A percentile compares a stretch with the other conserved stretches of the same genome.
Evolutionary conservation across 2,888 invertebrate species (phyloP).

Genomic region (Allygus modestus): DNA sequence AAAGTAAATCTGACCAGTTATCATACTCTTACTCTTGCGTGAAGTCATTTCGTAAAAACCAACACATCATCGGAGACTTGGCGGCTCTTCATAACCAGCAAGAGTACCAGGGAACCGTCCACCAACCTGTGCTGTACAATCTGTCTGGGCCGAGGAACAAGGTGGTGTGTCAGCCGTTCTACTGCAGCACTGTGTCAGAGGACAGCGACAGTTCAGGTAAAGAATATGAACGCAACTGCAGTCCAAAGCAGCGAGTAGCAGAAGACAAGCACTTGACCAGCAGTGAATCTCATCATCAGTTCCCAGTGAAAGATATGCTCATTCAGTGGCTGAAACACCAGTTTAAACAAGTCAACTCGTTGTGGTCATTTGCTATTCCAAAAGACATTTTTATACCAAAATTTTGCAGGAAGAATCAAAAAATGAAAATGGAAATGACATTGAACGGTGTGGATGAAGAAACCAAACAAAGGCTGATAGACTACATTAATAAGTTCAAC

Average conservation of each 20-base stretch:
- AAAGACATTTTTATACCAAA: slow-evolving; percentile 12
- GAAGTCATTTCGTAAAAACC: slow-evolving; percentile 26
- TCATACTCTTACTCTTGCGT: slow-evolving; percentile 51
- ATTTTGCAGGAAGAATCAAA: slow-evolving; percentile 13
- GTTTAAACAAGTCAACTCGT: slow-evolving; percentile 28
- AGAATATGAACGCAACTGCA: background rate
- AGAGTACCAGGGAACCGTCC: background rate
- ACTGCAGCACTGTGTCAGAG: background rate
- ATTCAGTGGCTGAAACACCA: slow-evolving; percentile 36
- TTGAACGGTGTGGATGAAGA: slow-evolving; percentile 29
- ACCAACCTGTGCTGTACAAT: slow-evolving; percentile 17
- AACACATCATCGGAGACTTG: background rate
- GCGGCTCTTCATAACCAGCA: background rate
- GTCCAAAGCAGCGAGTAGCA: background rate
- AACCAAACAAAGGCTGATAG: background rate
- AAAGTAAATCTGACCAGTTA: slow-evolving; percentile 11
- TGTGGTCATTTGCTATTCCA: slow-evolving; percentile 24
- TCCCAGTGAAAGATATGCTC: background rate
- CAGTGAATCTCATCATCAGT: background rate
- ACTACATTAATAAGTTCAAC: slow-evolving; percentile 20
- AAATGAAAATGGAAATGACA: slow-evolving; percentile 53
- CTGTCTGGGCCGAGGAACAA: slow-evolving; percentile 20
- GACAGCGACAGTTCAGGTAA: background rate
- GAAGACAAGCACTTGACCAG: background rate
- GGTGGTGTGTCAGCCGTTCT: slow-evolving; percentile 19